These are phyloP conservation scores for Ceuthmochares aereus DNA, from an alignment of 2,113 vertebrate genomes.

Conservation along the genomic window DNA sequence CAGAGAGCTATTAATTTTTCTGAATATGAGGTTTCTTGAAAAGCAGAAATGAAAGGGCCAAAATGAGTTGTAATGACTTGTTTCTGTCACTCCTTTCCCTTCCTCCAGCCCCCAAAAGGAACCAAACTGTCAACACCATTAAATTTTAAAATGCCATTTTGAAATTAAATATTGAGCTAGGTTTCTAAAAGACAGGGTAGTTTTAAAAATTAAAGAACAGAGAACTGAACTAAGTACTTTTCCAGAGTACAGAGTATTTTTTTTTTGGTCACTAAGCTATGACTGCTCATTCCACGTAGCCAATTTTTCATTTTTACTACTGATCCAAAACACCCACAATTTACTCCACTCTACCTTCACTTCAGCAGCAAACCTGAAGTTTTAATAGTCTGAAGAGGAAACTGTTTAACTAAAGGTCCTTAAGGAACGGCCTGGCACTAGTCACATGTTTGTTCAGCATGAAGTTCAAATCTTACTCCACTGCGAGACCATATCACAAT, in stretches of 20 bases:
- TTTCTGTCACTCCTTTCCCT: conserved; percentile 10
- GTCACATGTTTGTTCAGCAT: background rate
- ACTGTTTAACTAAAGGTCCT: background rate
- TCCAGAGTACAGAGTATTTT: background rate
- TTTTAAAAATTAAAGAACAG: conserved; percentile 43
- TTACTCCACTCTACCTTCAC: background rate
- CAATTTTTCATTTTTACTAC: background rate
- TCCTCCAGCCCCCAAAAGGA: background rate
- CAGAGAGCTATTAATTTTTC: background rate
- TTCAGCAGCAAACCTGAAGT: background rate
- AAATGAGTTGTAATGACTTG: background rate
- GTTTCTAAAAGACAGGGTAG: background rate
- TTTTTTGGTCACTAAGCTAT: background rate
- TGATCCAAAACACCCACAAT: background rate
- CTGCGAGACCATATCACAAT: background rate
- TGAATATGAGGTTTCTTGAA: background rate
- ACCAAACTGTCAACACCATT: conserved; percentile 51
- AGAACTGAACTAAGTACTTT: background rate
- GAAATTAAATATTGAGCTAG: conserved; percentile 46
- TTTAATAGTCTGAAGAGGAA: background rate
- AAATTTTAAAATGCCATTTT: conserved; percentile 45
- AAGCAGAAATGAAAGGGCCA: background rate
- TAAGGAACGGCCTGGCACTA: background rate
- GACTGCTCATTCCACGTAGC: background rate
- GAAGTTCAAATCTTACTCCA: background rate